These are phyloP conservation scores for Crocuta crocuta DNA, from an alignment of 2,113 vertebrate genomes.

Conservation along the genomic window DNA sequence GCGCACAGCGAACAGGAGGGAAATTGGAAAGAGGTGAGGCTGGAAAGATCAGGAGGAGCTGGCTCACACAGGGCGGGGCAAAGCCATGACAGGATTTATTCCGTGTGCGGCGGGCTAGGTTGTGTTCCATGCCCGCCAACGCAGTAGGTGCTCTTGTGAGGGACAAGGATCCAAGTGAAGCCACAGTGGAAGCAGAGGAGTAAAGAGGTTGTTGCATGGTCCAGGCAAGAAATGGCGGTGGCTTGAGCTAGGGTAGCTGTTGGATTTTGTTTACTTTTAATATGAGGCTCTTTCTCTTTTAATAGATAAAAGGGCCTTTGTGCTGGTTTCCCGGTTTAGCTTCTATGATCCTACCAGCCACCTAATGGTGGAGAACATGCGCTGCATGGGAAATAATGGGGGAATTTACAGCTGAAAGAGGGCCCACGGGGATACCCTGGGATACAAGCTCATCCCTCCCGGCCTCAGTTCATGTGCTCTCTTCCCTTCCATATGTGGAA, in stretches of 20 bases:
- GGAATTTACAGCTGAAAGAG: neutral
- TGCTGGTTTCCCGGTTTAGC: neutral
- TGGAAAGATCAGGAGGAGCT: neutral
- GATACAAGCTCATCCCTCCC: neutral
- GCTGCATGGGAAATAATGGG: neutral
- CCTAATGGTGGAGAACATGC: neutral
- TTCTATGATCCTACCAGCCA: neutral
- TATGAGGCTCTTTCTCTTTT: neutral
- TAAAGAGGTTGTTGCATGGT: neutral
- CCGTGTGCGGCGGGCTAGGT: no score
- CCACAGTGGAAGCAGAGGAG: neutral
- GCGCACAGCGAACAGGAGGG: neutral
- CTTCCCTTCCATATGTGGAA: neutral
- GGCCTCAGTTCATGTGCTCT: neutral
- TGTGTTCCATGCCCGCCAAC: neutral
- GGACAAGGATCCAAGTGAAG: neutral
- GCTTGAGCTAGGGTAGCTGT: neutral
- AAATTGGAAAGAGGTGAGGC: neutral
- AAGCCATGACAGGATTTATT: neutral
- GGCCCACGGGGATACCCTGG: no score
- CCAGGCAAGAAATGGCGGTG: neutral
- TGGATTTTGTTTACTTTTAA: neutral
- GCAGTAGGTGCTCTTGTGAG: neutral
- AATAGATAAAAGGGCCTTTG: neutral
- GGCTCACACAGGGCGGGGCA: rapidly evolving